These are phyloP conservation scores for Circaetus cinerascens DNA, from an alignment of 2,113 vertebrate species.

Conservation along the genomic window DNA sequence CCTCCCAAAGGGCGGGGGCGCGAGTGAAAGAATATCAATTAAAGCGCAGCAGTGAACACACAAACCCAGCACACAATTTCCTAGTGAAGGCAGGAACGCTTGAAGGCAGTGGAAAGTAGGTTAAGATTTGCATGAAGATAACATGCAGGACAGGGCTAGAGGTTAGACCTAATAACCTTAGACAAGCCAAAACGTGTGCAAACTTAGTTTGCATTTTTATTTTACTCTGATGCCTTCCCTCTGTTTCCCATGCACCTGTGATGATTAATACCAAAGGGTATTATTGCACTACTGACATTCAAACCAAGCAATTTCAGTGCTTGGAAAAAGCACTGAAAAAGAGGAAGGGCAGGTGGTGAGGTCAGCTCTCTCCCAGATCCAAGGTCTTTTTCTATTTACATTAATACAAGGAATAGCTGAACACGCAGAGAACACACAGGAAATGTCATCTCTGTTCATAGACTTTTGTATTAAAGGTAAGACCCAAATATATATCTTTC, in stretches of 20 bases:
- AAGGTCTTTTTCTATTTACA: background rate
- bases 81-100: background rate
- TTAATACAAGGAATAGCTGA: background rate
- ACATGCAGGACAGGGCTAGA: background rate
- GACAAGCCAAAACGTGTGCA: background rate
- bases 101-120: background rate
- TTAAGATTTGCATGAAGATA: background rate
- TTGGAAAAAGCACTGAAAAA: background rate
- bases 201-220: background rate
- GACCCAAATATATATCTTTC: background rate
- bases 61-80: rapidly evolving
- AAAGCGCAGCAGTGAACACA: rapidly evolving
- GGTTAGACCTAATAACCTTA: background rate
- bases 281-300: background rate
- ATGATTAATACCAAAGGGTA: background rate
- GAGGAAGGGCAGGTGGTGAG: background rate
- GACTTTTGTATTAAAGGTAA: background rate
- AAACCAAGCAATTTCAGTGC: background rate
- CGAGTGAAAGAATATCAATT: background rate
- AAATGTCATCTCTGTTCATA: background rate
- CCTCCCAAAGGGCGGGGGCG: rapidly evolving
- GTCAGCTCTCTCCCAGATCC: background rate
- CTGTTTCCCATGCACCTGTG: background rate
- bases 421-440: background rate
- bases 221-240: background rate